Evolutionary conservation across 1,140 invertebrate genomes (phyloP), one percentile per base, ranked within the genome.

Genomic region (Tetragonula clypearis): DNA sequence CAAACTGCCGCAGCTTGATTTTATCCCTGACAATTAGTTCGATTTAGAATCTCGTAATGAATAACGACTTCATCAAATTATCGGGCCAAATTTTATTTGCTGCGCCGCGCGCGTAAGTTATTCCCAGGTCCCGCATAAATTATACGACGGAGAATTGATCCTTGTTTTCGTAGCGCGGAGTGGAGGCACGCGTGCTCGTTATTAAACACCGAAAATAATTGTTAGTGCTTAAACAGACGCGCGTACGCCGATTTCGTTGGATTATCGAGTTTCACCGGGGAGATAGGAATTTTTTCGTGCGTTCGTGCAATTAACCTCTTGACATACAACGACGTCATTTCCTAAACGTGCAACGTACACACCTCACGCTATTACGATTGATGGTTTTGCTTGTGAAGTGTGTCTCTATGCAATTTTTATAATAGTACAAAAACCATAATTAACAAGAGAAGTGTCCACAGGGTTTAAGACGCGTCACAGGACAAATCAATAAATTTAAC

Each of bases 1-100:
- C 41, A n/a, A 49, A 72, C 49, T 23, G 41, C n/a, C 49, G 41
- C 21, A 12, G 21, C 14, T 49, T n/a, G 69, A 72, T 72, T 49
- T 49, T 49, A 72, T 72, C 69, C 17, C 35, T 8, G 9, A 49
- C 69, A 72, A 72, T 72, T 72, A 72, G 69, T 72, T 41, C 49
- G 49, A 72, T 72, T 72, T 72, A 72, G 69, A 49, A 49, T 72
- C 49, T 72, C 69, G n/a, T 72, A 49, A 72, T 72, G 69, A 72
- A 49, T 49, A 30, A 72, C 35, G 41, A 41, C 41, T 72, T 72
- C 69, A 72, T 72, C 35, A 49, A 72, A 72, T 72, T 72, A 72
- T 72, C 69, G 69, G n/a, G 2, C 12, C 69, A 72, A 49, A 72
- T 72, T 72, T 72, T 72, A 72, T 72, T 49, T 72, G 69, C 23